These are phyloP conservation scores for Myzus persicae DNA, from an alignment of 1,140 invertebrate genomes.

Conservation along the genomic window DNA sequence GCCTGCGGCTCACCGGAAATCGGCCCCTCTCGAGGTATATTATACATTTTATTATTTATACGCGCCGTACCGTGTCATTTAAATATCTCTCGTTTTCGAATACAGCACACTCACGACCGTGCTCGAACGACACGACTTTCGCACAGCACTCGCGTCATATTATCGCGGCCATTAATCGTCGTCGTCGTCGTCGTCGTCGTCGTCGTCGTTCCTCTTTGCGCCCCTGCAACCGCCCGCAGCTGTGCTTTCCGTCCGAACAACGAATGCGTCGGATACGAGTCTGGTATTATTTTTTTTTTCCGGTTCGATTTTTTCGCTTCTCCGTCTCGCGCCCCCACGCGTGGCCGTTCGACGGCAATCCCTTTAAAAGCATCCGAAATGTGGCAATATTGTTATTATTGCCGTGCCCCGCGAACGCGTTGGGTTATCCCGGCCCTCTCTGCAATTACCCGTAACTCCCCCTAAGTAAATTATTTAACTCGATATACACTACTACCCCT, in stretches of 20 bases:
- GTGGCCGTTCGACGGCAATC: background rate
- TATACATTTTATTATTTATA: no score
- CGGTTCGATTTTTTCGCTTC: background rate
- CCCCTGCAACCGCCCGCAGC: background rate
- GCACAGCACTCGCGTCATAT: background rate
- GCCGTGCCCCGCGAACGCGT: slow-evolving; percentile 1
- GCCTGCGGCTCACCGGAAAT: background rate
- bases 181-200: no score
- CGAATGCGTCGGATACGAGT: background rate
- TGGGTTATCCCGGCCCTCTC: slow-evolving; percentile 4
- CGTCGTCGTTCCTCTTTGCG: no score
- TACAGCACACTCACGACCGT: background rate
- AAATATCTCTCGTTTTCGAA: background rate
- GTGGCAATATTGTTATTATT: slow-evolving; percentile 51
- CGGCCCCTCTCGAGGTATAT: background rate
- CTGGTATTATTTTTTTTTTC: slow-evolving; percentile 11
- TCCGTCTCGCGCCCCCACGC: background rate
- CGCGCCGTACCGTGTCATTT: background rate
- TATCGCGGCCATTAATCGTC: background rate
- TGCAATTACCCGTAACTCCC: slow-evolving; percentile 53
- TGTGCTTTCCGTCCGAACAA: background rate
- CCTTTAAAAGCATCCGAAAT: slow-evolving; percentile 50
- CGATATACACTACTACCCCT: slow-evolving; percentile 37
- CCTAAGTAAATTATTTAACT: slow-evolving; percentile 56
- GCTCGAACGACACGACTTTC: background rate